Evolutionary conservation across 2,113 vertebrate species (phyloP).

Genomic region (Phrynosoma platyrhinos): DNA sequence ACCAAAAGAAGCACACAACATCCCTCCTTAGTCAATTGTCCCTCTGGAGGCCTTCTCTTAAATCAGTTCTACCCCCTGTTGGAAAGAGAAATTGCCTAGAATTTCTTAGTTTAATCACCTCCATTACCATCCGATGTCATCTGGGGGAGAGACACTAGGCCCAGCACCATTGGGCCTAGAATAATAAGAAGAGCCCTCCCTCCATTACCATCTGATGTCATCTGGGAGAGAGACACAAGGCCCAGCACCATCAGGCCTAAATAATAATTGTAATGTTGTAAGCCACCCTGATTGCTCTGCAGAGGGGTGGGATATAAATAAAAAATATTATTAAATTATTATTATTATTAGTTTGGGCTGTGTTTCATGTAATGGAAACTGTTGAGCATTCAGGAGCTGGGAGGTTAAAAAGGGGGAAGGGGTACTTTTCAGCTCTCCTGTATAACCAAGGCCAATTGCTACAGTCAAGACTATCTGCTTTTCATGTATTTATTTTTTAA

Average conservation of each 20-base stretch:
- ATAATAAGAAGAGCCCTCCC: too few species aligned
- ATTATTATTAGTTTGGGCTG: not conserved
- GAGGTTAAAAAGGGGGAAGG: not conserved
- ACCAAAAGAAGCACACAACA: not conserved
- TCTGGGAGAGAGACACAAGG: too few species aligned
- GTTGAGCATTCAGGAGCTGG: not conserved
- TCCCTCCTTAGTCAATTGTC: not conserved
- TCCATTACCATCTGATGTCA: too few species aligned
- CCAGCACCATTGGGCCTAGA: too few species aligned
- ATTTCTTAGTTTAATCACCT: too few species aligned
- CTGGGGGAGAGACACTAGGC: too few species aligned
- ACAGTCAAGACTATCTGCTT: slow-evolving; percentile 1
- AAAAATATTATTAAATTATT: too few species aligned
- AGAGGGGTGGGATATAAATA: too few species aligned
- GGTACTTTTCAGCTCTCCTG: not conserved
- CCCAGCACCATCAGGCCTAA: too few species aligned
- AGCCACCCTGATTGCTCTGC: too few species aligned
- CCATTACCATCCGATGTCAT: too few species aligned
- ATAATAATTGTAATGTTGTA: too few species aligned
- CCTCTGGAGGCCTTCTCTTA: not conserved
- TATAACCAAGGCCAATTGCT: slow-evolving; percentile 15
- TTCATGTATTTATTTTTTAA: slow-evolving; percentile 10
- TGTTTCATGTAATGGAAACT: not conserved
- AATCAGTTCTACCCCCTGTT: not conserved
- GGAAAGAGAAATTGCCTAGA: not conserved